phyloP scores from a whole-genome alignment of 2,888 invertebrate species.

The Acronicta leporina region DNA sequence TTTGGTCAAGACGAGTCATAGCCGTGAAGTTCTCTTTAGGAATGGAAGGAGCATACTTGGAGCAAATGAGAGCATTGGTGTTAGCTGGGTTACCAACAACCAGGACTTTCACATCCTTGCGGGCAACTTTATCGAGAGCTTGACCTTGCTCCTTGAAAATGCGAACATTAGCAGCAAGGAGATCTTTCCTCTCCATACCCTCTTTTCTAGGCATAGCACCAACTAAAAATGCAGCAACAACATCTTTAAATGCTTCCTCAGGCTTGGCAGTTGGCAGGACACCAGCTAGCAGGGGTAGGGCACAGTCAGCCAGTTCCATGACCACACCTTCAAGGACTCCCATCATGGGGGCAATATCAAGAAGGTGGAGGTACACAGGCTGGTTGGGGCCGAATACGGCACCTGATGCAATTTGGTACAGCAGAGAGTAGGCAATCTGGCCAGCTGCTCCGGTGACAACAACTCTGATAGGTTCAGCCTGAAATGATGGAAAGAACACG shows the following conservation, averaged over 20 bases:
- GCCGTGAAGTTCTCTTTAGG: constrained; percentile 99
- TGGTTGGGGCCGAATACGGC: constrained; percentile 97
- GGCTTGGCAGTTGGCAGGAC: constrained; percentile 97
- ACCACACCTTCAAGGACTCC: constrained; percentile 99
- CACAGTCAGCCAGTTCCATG: constrained; percentile 99
- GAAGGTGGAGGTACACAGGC: constrained; percentile 95
- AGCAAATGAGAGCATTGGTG: constrained; percentile 98
- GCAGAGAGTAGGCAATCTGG: constrained; percentile 99
- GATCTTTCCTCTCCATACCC: constrained; percentile 99
- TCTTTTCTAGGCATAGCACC: constrained; percentile 98
- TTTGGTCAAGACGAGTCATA: constrained; percentile 99
- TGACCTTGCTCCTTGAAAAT: constrained; percentile 99
- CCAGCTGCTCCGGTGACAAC: constrained; percentile 99
- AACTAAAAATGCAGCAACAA: constrained; percentile 98
- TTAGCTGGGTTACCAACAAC: constrained; percentile 99
- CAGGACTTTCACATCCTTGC: constrained; percentile 97
- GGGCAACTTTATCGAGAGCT: constrained; percentile 96
- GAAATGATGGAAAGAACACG: constrained; percentile 61
- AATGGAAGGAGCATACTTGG: constrained; percentile 98
- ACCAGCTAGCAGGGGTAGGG: constrained; percentile 95
- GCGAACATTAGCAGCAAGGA: constrained; percentile 98
- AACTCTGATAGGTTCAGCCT: constrained; percentile 96
- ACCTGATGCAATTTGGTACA: constrained; percentile 98
- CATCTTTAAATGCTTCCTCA: constrained; percentile 97
- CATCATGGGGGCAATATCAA: constrained; percentile 99